Percentiles rank a stretch among this genome's conserved stretches.
Evolutionary conservation across 2,113 vertebrate species (phyloP).

Genomic region (Gracilinanus agilis): DNA sequence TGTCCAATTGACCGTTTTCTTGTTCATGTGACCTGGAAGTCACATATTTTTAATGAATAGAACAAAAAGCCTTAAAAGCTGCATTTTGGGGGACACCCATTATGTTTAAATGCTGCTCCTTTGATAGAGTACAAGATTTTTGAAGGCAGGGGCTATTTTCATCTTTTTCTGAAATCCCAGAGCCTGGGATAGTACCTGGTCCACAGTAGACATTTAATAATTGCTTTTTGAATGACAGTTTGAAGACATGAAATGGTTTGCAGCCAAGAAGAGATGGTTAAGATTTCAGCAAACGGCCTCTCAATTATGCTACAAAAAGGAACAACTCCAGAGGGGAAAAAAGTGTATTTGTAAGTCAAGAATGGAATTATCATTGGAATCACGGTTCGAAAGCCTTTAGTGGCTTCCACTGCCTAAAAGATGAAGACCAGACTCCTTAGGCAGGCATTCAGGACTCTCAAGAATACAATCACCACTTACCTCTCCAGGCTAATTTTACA

Average conservation of each 20-base stretch:
- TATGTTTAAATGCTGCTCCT: not conserved
- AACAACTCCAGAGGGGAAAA: not conserved
- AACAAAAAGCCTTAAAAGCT: not conserved
- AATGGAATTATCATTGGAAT: not conserved
- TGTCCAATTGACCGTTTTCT: not conserved
- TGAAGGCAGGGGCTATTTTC: not conserved
- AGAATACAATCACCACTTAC: conserved; percentile 5
- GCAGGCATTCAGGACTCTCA: not conserved
- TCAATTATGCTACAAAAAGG: not conserved
- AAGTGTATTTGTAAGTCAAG: not conserved
- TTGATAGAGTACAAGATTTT: not conserved
- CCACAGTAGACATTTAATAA: not conserved
- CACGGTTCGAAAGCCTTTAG: not conserved
- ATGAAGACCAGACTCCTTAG: conserved; percentile 3
- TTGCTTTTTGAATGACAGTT: not conserved
- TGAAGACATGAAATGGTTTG: not conserved
- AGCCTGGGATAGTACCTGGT: not conserved
- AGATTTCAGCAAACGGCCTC: not conserved
- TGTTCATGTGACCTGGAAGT: not conserved
- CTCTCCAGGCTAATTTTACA: not conserved
- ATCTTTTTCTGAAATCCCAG: not conserved
- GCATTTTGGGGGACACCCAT: not conserved
- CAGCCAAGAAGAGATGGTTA: not conserved
- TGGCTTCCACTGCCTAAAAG: not conserved
- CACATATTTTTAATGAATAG: not conserved